Conservation (phyloP, 1,140 invertebrate genomes). For the Stegodyphus dumicola region DNA sequence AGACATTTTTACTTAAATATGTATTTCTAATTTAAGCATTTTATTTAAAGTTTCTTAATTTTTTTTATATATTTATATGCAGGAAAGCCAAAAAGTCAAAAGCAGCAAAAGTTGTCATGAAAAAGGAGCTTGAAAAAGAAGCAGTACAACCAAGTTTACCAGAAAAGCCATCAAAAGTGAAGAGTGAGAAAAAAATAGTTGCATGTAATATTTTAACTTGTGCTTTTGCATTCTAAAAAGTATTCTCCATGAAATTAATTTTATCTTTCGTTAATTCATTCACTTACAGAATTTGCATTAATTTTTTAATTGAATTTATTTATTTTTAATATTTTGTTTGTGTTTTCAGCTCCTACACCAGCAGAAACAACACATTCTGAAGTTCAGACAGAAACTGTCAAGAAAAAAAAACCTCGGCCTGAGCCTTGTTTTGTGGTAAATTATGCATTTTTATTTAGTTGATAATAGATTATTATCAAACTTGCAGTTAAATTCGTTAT, state of each 20-base stretch:
- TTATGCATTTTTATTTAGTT: neutral
- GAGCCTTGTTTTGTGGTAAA: conserved; percentile 4
- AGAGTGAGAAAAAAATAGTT: neutral
- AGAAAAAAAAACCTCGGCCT: neutral
- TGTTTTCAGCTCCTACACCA: too few species aligned
- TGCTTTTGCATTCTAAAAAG: neutral
- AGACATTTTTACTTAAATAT: too few species aligned
- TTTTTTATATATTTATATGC: neutral
- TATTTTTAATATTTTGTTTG: too few species aligned
- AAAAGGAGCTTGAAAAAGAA: conserved; percentile 15
- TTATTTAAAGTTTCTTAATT: neutral
- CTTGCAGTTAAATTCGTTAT: too few species aligned
- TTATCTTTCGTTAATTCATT: too few species aligned
- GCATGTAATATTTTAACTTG: neutral
- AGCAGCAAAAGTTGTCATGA: conserved; percentile 2
- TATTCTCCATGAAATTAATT: neutral
- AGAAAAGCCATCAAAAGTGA: neutral
- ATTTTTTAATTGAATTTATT: too few species aligned
- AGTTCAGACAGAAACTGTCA: neutral
- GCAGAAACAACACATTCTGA: neutral
- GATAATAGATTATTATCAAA: too few species aligned
- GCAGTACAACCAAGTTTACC: neutral
- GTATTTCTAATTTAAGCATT: too few species aligned
- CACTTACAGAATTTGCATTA: too few species aligned
- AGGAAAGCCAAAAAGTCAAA: conserved; percentile 63